Evolutionary conservation across 2,113 vertebrate species (phyloP).

Genomic region (Isurus oxyrinchus): DNA sequence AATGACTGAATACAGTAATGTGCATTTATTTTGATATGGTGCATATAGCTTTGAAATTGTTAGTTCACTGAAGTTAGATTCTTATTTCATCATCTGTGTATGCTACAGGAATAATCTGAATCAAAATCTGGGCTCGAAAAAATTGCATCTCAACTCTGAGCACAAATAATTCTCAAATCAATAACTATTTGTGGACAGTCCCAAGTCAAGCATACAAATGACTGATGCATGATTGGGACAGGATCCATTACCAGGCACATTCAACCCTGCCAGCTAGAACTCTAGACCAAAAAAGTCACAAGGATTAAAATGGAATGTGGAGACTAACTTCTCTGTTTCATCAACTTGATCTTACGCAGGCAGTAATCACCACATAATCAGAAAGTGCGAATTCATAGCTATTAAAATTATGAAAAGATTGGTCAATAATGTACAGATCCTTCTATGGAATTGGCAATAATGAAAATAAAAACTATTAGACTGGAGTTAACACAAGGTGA

Average conservation of each 20-base stretch:
- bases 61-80: neutral
- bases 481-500: neutral
- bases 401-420: conserved; percentile 44
- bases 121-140: conserved; percentile 15
- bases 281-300: neutral
- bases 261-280: neutral
- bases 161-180: neutral
- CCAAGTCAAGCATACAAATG: neutral
- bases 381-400: neutral
- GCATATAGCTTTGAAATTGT: neutral
- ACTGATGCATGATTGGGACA: neutral
- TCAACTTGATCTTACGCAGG: neutral
- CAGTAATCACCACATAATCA: neutral
- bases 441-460: neutral
- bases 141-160: neutral
- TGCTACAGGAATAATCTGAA: neutral
- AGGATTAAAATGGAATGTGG: neutral
- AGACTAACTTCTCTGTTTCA: neutral
- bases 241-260: neutral
- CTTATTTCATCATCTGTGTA: conserved; percentile 12
- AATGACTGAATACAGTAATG: neutral
- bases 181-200: neutral
- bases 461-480: neutral
- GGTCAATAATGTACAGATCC: neutral
- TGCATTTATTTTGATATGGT: neutral